A percentile compares a stretch with the other conserved stretches of the same genome.
These are phyloP conservation scores for Paradisaea rubra DNA, from an alignment of 2,113 vertebrate genomes.

Conservation along the genomic window DNA sequence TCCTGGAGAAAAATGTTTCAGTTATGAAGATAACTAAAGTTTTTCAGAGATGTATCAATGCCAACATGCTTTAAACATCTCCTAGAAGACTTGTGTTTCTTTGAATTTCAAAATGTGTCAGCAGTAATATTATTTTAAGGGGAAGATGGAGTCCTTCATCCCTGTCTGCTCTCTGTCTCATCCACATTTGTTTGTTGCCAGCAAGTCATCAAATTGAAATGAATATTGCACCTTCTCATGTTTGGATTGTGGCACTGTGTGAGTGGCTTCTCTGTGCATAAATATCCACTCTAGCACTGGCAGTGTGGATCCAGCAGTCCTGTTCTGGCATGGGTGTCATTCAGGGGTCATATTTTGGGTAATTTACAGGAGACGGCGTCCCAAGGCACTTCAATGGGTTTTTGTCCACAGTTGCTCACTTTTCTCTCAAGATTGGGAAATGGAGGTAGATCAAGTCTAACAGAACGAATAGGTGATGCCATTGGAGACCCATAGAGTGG, in stretches of 20 bases:
- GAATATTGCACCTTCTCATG: background rate
- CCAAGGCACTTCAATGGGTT: background rate
- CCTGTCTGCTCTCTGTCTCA: background rate
- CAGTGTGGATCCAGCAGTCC: background rate
- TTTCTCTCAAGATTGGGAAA: background rate
- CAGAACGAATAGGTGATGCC: background rate
- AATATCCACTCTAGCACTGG: too few species aligned
- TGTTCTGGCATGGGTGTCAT: background rate
- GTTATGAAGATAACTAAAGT: background rate
- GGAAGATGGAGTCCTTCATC: background rate
- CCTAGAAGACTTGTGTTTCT: background rate
- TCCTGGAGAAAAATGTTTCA: background rate
- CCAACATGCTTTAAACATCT: background rate
- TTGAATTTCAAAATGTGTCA: background rate
- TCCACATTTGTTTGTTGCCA: background rate
- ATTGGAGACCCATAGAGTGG: background rate
- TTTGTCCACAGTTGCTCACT: background rate
- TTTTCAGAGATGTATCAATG: background rate
- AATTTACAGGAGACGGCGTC: fast-evolving
- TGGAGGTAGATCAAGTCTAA: background rate
- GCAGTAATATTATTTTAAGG: background rate
- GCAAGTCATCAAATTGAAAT: background rate
- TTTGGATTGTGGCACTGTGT: background rate
- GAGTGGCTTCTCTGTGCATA: background rate
- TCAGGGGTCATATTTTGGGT: background rate